These are phyloP conservation scores for Phataginus tricuspis DNA, from an alignment of 2,797 vertebrate species.

Conservation along the genomic window DNA sequence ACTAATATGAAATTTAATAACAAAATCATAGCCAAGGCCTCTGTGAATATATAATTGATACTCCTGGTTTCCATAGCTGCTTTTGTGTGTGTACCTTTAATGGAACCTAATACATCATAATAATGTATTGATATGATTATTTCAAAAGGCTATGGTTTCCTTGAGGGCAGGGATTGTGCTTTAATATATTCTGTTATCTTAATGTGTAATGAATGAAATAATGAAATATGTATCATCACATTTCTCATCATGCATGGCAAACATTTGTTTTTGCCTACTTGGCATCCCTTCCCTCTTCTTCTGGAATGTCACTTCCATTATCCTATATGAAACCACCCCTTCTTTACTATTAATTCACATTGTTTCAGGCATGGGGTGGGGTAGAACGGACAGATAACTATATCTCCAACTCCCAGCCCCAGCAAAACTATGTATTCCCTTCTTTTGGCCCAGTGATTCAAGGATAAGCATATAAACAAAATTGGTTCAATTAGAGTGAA, in stretches of 20 bases:
- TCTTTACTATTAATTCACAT: neutral
- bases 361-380: neutral
- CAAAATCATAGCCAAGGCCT: neutral
- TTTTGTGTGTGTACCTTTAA: neutral
- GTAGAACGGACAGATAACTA: neutral
- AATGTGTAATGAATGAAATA: conserved; percentile 8
- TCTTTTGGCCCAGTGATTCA: neutral
- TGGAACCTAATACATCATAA: neutral
- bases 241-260: neutral
- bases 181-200: conserved; percentile 8
- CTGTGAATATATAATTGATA: neutral
- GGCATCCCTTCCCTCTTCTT: neutral
- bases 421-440: neutral
- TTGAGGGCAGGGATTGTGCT: neutral
- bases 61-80: neutral
- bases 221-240: neutral
- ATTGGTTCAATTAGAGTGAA: neutral
- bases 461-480: neutral
- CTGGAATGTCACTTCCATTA: neutral
- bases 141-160: neutral
- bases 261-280: neutral
- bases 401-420: neutral
- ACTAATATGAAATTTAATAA: neutral
- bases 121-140: neutral
- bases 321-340: neutral